Percentiles rank a stretch among this genome's conserved stretches.
Evolutionary conservation across 2,888 invertebrate genomes (phyloP).

Genomic region (Frankliniella intonsa): DNA sequence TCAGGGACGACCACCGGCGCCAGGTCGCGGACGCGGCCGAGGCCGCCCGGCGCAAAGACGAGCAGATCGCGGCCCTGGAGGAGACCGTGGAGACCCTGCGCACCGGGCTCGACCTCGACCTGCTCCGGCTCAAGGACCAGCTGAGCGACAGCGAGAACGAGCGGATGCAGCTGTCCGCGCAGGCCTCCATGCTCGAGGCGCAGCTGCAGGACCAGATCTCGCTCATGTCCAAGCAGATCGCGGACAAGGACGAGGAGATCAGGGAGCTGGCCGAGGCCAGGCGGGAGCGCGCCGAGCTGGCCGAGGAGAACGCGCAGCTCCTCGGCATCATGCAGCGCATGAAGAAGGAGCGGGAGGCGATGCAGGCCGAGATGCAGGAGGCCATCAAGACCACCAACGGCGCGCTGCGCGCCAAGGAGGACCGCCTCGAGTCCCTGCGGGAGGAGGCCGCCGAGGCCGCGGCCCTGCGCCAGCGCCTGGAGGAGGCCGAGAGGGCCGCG

Average conservation of each 20-base stretch:
- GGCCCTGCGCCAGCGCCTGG: neutral
- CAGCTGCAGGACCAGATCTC: neutral
- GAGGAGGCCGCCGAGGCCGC: neutral
- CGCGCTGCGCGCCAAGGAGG: slow-evolving; percentile 17
- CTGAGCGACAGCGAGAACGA: neutral
- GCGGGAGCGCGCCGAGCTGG: neutral
- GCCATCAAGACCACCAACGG: neutral
- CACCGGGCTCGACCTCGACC: neutral
- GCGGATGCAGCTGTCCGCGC: neutral
- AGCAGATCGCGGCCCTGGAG: neutral
- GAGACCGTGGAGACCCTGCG: neutral
- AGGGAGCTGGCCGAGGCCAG: neutral
- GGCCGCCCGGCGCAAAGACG: neutral
- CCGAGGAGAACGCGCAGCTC: slow-evolving; percentile 6
- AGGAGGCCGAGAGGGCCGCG: neutral
- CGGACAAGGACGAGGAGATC: neutral
- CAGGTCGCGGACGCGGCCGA: neutral
- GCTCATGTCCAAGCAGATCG: neutral
- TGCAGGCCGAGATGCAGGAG: neutral
- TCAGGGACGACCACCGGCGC: neutral
- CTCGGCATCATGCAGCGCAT: neutral
- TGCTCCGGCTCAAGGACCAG: neutral
- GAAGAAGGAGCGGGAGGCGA: neutral
- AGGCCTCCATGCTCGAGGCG: neutral
- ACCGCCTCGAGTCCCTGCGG: neutral